These are phyloP conservation scores for Octomys mimax DNA, from an alignment of 2,797 vertebrate genomes.

Conservation along the genomic window DNA sequence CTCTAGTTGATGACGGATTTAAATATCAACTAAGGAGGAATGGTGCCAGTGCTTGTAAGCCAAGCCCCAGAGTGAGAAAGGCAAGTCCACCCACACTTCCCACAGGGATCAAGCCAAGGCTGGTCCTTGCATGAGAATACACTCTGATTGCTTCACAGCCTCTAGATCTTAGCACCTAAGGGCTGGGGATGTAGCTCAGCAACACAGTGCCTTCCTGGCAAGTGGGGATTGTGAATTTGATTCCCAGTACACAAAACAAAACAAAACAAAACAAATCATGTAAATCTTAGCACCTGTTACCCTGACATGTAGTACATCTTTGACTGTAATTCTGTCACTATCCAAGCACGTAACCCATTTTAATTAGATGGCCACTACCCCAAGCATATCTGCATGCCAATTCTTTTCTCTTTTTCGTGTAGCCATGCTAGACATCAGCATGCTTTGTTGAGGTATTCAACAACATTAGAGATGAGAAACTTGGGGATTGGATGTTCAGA, in stretches of 20 bases:
- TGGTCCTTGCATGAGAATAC: neutral
- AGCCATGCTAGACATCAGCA: conserved; percentile 27
- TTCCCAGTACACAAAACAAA: no score
- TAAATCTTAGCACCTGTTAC: no score
- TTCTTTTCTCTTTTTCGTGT: neutral
- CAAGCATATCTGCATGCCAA: neutral
- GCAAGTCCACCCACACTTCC: neutral
- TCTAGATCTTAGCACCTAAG: neutral
- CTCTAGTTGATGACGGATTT: neutral
- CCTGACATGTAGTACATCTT: neutral
- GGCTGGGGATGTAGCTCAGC: no score
- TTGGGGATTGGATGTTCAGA: neutral
- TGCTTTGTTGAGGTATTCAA: neutral
- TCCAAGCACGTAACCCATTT: neutral
- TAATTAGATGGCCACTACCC: neutral
- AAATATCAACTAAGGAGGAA: neutral
- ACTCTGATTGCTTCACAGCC: neutral
- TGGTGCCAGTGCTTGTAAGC: neutral
- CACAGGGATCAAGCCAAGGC: neutral
- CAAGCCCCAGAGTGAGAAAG: neutral
- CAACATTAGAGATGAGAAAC: neutral
- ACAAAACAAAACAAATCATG: no score
- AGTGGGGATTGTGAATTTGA: no score
- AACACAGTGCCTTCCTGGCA: no score
- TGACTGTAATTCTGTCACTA: neutral